These are phyloP conservation scores for Euproctis similis DNA, from an alignment of 2,888 invertebrate genomes.

Conservation along the genomic window DNA sequence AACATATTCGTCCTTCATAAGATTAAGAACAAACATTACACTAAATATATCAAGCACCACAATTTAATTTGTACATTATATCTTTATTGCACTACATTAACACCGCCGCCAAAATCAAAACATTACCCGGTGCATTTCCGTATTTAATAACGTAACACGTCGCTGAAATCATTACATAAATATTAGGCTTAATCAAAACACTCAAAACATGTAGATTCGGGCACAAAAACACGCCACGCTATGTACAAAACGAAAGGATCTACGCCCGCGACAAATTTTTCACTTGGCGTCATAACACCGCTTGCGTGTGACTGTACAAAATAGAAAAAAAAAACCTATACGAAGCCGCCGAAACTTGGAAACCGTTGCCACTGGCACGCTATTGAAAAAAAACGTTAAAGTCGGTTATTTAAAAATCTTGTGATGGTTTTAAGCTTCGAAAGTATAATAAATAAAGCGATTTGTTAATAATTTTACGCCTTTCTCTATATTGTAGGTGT, in stretches of 20 bases:
- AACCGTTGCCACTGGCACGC: constrained; percentile 25
- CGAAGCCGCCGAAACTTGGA: constrained; percentile 24
- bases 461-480: no score
- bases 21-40: no score
- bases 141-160: constrained; percentile 1
- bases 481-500: no score
- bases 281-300: constrained; percentile 41
- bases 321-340: constrained; percentile 26
- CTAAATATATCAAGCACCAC: no score
- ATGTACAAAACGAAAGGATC: constrained; percentile 26
- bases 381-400: constrained; percentile 17
- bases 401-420: no score
- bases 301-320: constrained; percentile 34
- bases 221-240: constrained; percentile 17
- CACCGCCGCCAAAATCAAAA: no score
- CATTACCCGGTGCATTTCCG: constrained; percentile 1
- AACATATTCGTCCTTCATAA: no score
- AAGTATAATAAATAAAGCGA: no score
- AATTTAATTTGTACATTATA: no score
- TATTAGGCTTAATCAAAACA: constrained; percentile 10
- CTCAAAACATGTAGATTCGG: constrained; percentile 11
- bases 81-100: no score
- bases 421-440: no score
- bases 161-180: constrained; percentile 16
- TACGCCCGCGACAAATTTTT: constrained; percentile 44